A percentile compares a stretch with the other conserved stretches of the same genome.
Conservation (phyloP, 2,888 invertebrate genomes). For the Thereva nobilitata region DNA sequence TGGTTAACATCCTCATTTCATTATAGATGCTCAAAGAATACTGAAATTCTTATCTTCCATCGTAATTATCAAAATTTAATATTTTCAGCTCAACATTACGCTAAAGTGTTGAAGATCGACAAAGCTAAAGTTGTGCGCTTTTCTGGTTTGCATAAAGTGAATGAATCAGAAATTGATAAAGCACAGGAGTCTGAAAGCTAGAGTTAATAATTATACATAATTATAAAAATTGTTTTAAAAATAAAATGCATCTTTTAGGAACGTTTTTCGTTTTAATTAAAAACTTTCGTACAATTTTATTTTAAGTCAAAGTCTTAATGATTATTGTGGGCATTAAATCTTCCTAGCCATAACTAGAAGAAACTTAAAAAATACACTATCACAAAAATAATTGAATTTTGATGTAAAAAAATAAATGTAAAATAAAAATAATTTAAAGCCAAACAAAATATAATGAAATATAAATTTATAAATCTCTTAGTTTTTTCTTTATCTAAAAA, state of each 20-base stretch:
- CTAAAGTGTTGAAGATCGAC: constrained; percentile 50
- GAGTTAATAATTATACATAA: not conserved
- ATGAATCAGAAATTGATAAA: constrained; percentile 51
- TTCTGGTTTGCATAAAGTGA: constrained; percentile 50
- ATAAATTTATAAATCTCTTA: too few species aligned
- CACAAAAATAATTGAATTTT: constrained; percentile 16
- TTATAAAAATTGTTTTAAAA: constrained; percentile 4
- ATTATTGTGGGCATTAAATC: not conserved
- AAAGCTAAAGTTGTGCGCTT: constrained; percentile 54
- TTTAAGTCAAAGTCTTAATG: too few species aligned
- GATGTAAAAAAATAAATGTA: not conserved
- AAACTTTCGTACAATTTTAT: too few species aligned
- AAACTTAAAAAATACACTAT: constrained; percentile 22
- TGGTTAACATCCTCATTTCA: too few species aligned
- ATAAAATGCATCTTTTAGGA: not conserved
- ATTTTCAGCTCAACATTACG: constrained; percentile 49
- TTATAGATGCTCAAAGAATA: too few species aligned
- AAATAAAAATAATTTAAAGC: not conserved
- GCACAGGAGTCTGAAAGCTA: not conserved
- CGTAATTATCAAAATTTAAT: not conserved
- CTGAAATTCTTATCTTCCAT: too few species aligned
- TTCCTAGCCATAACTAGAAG: constrained; percentile 9
- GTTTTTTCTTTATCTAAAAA: too few species aligned
- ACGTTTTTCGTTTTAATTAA: not conserved
- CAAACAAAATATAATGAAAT: too few species aligned